Evolutionary conservation across 1,140 invertebrate species (phyloP), one percentile per base, ranked within the genome.

Genomic region (Zaprionus tsacasi): DNA sequence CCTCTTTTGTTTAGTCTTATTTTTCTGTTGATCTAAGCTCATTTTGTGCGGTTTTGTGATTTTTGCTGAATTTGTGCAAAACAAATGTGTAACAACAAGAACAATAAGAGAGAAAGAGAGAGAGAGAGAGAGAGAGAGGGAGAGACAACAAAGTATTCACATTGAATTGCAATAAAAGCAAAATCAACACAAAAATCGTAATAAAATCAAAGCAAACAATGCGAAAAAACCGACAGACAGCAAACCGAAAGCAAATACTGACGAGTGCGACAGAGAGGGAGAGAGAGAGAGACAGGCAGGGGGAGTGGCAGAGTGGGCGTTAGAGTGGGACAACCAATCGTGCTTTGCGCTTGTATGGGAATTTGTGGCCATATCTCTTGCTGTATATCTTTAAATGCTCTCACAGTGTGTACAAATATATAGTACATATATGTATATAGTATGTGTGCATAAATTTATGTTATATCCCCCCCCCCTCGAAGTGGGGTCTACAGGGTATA

Each of bases 171-270:
- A 87, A 87, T 88, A 87, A 87, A 87, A 88, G 83, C 83, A 87
- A 87, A 87, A 87, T 87, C 83, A 87, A 87, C 82, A 87, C 83
- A 87, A 88, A 87, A 87, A 87, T 82, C 76, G 79, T 87, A 87
- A 87, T 87, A 88, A 87, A 87, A 87, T 87, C 82, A 87, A 87
- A 87, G 79, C 83, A 87, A 87, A 87, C 76, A 87, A 87, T 87
- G 66, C 74, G 66, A 61, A 43, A 64, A 63, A 83, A 63, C 25
- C 45, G 61, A 76, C 58, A 79, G 52, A 68, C 56, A 66, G 5
- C 33, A 61, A 64, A 65, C 43, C 72, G 58, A 70, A 74, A 63
- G 30, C 61, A 72, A 54, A 76, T 50, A 71, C 48, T 59, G 59
- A 60, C 60, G 66, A 63, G 12, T 17, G 43, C 25, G n/a, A 74